Evolutionary conservation across 30 jellyfish, hydroid and myxozoan species (phyloP).

Genomic region (Nemopilema nomurai): DNA sequence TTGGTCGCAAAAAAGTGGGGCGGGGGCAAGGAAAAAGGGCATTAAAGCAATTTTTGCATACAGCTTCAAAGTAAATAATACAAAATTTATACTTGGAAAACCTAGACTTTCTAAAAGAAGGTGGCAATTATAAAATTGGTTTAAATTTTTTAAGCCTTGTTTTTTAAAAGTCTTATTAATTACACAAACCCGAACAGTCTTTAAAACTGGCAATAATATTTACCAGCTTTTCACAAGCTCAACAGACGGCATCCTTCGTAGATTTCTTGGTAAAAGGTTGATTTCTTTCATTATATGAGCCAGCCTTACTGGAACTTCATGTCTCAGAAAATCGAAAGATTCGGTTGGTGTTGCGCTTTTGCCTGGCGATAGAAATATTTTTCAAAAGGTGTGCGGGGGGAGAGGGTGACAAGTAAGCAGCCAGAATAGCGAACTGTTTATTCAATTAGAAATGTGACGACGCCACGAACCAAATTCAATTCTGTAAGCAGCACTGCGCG

Average conservation of each 20-base stretch:
- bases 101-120: too few species aligned
- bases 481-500: background rate
- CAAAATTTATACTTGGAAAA: too few species aligned
- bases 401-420: too few species aligned
- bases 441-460: background rate
- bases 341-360: conserved; percentile 84
- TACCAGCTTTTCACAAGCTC: conserved; percentile 97
- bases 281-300: conserved; percentile 98
- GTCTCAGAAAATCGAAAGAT: conserved; percentile 80
- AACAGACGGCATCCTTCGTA: conserved; percentile 92
- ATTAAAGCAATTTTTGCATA: too few species aligned
- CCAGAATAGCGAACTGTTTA: too few species aligned
- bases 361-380: conserved; percentile 68
- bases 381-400: too few species aligned
- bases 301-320: conserved; percentile 96
- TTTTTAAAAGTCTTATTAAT: background rate
- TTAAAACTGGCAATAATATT: background rate
- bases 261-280: conserved; percentile 84
- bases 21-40: too few species aligned
- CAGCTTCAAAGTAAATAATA: too few species aligned
- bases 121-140: too few species aligned
- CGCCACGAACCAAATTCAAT: background rate
- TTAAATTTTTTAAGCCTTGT: background rate
- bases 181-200: too few species aligned
- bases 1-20: too few species aligned